Evolutionary conservation across 2,113 vertebrate genomes (phyloP).

Genomic region (pig (Sus scrofa)): T2T-Sscrofa CM000830.6:7545001-7545500

Average conservation of each 20-base stretch:
- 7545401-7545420: background rate
- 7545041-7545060: background rate
- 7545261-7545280: background rate
- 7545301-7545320: fast-evolving
- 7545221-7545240: background rate
- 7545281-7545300: fast-evolving
- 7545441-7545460: background rate
- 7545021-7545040: background rate
- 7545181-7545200: no score
- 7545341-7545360: fast-evolving
- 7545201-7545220: no score
- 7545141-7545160: background rate
- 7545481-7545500: background rate
- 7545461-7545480: background rate
- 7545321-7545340: no score
- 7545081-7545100: background rate
- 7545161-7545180: no score
- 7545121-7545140: background rate
- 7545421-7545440: background rate
- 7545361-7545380: background rate
- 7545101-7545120: no score
- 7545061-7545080: fast-evolving
- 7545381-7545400: background rate
- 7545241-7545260: background rate
- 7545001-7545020: background rate